Percentiles rank a stretch among this genome's conserved stretches.
Conservation (phyloP, 1,140 invertebrate species). For the Dinoponera quadriceps region DNA sequence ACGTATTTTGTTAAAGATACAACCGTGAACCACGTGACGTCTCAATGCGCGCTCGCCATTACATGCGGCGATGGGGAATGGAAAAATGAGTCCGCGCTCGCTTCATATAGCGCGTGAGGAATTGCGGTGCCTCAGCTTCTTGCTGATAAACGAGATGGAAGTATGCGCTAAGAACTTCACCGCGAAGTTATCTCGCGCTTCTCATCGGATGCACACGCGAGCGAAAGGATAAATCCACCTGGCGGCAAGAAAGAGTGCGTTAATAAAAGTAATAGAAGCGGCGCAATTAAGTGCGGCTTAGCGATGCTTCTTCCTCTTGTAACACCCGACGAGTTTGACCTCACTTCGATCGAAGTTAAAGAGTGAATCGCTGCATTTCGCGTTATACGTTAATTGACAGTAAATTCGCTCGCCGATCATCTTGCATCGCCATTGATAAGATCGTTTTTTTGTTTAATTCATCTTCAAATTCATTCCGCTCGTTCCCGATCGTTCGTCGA, state of each 20-base stretch:
- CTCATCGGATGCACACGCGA: constrained; percentile 5
- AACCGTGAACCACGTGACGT: not conserved
- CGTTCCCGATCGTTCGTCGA: no score
- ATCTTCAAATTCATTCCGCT: no score
- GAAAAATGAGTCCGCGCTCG: not conserved
- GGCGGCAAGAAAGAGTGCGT: not conserved
- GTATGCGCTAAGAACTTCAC: constrained; percentile 30
- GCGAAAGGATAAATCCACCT: constrained; percentile 19
- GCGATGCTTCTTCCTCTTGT: not conserved
- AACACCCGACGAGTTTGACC: not conserved
- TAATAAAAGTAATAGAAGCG: constrained; percentile 11
- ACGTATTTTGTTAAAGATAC: not conserved
- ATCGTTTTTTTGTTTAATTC: constrained; percentile 32
- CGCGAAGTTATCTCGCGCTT: constrained; percentile 29
- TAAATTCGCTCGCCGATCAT: constrained; percentile 37
- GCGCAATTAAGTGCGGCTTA: constrained; percentile 22
- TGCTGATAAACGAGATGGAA: constrained; percentile 41
- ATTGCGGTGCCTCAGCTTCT: constrained; percentile 14
- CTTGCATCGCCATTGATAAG: constrained; percentile 25
- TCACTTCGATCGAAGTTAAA: no score
- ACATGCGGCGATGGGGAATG: not conserved
- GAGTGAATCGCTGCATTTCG: not conserved
- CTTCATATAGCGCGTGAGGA: not conserved
- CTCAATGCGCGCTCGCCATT: not conserved
- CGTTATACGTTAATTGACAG: constrained; percentile 47